These are phyloP conservation scores for Charadrius vociferus DNA, from an alignment of 2,113 vertebrate genomes.

Conservation along the genomic window DNA sequence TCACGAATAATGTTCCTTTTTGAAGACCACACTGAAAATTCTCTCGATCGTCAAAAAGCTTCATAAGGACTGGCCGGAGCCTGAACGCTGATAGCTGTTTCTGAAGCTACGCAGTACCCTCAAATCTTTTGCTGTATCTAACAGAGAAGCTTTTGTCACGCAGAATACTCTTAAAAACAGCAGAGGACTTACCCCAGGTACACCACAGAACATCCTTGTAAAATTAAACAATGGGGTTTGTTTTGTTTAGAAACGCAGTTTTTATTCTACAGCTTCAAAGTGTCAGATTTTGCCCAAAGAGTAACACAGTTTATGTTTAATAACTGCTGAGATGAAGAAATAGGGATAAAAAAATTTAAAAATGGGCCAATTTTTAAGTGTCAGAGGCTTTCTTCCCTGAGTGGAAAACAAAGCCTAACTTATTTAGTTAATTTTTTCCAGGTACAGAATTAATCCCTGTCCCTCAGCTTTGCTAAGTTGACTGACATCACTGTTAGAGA, in stretches of 20 bases:
- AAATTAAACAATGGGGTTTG: neutral
- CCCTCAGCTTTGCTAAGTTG: neutral
- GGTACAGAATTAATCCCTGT: neutral
- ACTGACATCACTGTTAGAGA: slow-evolving; percentile 23
- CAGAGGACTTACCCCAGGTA: neutral
- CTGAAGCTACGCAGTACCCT: neutral
- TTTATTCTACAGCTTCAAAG: neutral
- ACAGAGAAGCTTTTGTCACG: neutral
- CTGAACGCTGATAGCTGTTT: neutral
- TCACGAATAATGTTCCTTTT: neutral
- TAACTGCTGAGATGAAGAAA: slow-evolving; percentile 4
- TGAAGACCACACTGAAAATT: slow-evolving; percentile 21
- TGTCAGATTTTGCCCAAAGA: neutral
- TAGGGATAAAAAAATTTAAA: neutral
- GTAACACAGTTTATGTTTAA: neutral
- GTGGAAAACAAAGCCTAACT: neutral
- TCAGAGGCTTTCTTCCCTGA: neutral
- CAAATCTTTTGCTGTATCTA: neutral
- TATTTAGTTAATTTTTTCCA: slow-evolving; percentile 24
- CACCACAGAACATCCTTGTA: neutral
- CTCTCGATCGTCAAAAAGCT: neutral
- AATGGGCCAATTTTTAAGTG: neutral
- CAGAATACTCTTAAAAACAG: neutral
- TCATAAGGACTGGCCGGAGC: neutral
- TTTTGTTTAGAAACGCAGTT: neutral